phyloP scores from a whole-genome alignment of 1,140 invertebrate species.

The Antheraea pernyi region DNA sequence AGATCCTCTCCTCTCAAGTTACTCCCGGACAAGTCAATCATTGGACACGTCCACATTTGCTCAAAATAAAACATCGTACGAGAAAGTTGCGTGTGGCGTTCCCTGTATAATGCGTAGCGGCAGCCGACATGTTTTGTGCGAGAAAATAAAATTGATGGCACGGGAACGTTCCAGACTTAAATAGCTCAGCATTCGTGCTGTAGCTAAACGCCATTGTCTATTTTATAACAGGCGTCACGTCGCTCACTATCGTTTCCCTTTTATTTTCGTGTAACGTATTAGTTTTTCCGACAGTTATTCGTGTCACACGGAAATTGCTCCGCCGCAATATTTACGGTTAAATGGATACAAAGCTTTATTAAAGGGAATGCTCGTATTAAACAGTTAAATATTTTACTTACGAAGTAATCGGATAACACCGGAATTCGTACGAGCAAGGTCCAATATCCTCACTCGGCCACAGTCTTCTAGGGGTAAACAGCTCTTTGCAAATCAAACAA shows the following conservation, averaged over 20 bases:
- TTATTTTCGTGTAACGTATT: conserved; percentile 62
- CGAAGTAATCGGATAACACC: conserved; percentile 66
- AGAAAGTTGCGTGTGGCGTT: conserved; percentile 76
- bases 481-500: conserved; percentile 78
- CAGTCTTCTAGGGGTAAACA: conserved; percentile 69
- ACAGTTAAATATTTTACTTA: conserved; percentile 43
- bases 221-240: conserved; percentile 68
- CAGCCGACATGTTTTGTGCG: conserved; percentile 77
- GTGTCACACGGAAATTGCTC: conserved; percentile 55
- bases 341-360: conserved; percentile 43
- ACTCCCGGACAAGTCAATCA: conserved; percentile 79
- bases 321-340: conserved; percentile 42
- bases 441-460: conserved; percentile 68
- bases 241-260: conserved; percentile 41
- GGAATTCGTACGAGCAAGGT: conserved; percentile 49
- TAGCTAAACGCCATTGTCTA: conserved; percentile 75
- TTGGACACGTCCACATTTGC: conserved; percentile 69
- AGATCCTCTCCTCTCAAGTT: conserved; percentile 76
- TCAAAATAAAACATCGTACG: conserved; percentile 72
- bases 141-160: conserved; percentile 79
- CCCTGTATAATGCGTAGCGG: conserved; percentile 72
- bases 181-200: conserved; percentile 68
- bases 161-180: conserved; percentile 70
- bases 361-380: conserved; percentile 51
- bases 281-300: conserved; percentile 55